These are phyloP conservation scores for Cydia strobilella DNA, from an alignment of 1,140 invertebrate genomes.

Conservation along the genomic window DNA sequence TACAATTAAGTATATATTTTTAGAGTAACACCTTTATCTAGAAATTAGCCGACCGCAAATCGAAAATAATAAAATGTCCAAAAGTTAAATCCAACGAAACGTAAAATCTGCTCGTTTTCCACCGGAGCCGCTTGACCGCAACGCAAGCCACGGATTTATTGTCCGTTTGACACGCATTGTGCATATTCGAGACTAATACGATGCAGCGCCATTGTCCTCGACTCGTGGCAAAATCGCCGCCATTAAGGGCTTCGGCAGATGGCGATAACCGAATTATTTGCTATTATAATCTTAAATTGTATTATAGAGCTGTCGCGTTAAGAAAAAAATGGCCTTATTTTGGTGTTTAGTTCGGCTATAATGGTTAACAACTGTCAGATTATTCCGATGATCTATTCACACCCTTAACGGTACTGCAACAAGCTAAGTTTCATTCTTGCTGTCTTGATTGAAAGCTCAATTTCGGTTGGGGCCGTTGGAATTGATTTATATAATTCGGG, in stretches of 20 bases:
- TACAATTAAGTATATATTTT: neutral
- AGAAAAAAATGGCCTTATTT: constrained; percentile 48
- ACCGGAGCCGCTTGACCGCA: constrained; percentile 48
- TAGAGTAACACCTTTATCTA: neutral
- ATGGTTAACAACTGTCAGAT: constrained; percentile 50
- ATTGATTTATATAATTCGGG: constrained; percentile 31
- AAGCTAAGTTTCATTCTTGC: neutral
- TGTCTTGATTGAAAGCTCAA: neutral
- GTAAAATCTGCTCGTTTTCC: constrained; percentile 17
- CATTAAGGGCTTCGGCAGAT: constrained; percentile 51
- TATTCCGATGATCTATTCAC: constrained; percentile 46
- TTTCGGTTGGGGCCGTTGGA: neutral
- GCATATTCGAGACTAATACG: constrained; percentile 64
- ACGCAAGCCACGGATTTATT: constrained; percentile 62
- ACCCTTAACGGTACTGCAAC: neutral
- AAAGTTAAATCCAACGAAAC: constrained; percentile 19
- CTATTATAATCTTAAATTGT: constrained; percentile 48
- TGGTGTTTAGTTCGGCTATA: constrained; percentile 55
- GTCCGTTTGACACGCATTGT: constrained; percentile 68
- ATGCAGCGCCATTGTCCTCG: constrained; percentile 60
- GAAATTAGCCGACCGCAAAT: neutral
- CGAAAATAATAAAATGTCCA: constrained; percentile 15
- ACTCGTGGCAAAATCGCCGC: constrained; percentile 62
- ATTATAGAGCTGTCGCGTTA: constrained; percentile 47
- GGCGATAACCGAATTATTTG: constrained; percentile 50